phyloP scores from a whole-genome alignment of 2,888 invertebrate species.

The Psylliodes chrysocephalus region DNA sequence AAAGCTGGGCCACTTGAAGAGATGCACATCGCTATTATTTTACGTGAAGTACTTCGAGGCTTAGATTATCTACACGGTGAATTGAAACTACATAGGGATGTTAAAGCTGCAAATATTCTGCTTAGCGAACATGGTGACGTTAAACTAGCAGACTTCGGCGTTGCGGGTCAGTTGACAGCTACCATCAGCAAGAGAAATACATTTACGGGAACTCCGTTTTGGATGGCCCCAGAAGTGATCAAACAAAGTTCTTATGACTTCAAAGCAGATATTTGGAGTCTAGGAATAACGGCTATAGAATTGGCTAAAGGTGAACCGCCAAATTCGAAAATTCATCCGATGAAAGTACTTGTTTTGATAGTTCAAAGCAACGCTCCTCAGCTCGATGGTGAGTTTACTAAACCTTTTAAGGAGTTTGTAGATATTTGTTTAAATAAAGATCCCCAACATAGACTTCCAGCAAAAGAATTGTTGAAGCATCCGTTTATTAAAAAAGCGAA shows the following conservation, averaged over 20 bases:
- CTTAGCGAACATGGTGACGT: constrained; percentile 99
- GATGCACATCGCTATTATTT: constrained; percentile 98
- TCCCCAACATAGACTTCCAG: constrained; percentile 98
- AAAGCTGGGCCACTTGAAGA: constrained; percentile 99
- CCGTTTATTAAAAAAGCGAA: constrained; percentile 97
- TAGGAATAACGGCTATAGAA: constrained; percentile 96
- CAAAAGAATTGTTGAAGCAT: constrained; percentile 95
- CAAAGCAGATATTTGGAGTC: constrained; percentile 97
- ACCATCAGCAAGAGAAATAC: constrained; percentile 94
- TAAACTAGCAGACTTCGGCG: constrained; percentile 96
- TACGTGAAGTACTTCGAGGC: constrained; percentile 97
- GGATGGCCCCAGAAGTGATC: constrained; percentile 97
- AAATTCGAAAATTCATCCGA: constrained; percentile 95
- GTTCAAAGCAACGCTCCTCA: constrained; percentile 97
- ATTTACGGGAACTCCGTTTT: constrained; percentile 94
- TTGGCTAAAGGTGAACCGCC: constrained; percentile 96
- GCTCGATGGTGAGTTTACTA: constrained; percentile 88
- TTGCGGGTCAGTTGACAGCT: constrained; percentile 89
- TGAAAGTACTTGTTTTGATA: constrained; percentile 94
- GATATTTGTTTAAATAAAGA: constrained; percentile 98
- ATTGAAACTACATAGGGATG: constrained; percentile 97
- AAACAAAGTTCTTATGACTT: constrained; percentile 96
- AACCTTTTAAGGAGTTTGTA: constrained; percentile 95
- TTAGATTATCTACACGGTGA: constrained; percentile 98
- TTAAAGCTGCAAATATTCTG: constrained; percentile 98